These are phyloP conservation scores for Trinorchestia longiramus DNA, from an alignment of 1,140 invertebrate genomes.

Conservation along the genomic window DNA sequence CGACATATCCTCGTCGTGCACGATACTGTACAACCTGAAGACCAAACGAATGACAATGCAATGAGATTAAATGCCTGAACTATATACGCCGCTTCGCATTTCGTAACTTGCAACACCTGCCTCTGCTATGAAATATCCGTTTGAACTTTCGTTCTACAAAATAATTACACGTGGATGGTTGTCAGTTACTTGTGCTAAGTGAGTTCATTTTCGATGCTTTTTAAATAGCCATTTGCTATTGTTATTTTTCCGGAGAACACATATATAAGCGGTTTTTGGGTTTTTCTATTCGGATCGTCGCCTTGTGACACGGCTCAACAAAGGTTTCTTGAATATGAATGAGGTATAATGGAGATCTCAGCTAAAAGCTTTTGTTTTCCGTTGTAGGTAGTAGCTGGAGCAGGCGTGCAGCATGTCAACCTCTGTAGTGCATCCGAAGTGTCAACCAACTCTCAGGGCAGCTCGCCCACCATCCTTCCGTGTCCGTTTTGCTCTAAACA, in stretches of 20 bases:
- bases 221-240: neutral
- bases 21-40: slow-evolving; percentile 9
- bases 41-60: neutral
- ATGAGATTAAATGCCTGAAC: neutral
- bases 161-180: neutral
- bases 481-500: slow-evolving; percentile 19
- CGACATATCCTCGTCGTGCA: slow-evolving; percentile 57
- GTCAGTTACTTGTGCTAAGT: neutral
- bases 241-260: neutral
- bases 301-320: neutral
- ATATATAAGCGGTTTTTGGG: neutral
- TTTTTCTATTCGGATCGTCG: neutral
- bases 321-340: neutral
- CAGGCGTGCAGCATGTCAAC: neutral
- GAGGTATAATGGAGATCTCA: neutral
- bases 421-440: neutral
- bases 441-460: neutral
- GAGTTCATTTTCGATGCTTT: neutral
- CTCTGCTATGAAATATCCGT: neutral
- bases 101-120: neutral
- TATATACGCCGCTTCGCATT: neutral
- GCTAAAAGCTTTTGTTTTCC: slow-evolving; percentile 38
- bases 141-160: neutral
- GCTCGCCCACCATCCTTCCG: neutral
- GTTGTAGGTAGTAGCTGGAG: slow-evolving; percentile 39